phyloP scores from a whole-genome alignment of 2,888 invertebrate species.

The Hoplodrina ambigua region DNA sequence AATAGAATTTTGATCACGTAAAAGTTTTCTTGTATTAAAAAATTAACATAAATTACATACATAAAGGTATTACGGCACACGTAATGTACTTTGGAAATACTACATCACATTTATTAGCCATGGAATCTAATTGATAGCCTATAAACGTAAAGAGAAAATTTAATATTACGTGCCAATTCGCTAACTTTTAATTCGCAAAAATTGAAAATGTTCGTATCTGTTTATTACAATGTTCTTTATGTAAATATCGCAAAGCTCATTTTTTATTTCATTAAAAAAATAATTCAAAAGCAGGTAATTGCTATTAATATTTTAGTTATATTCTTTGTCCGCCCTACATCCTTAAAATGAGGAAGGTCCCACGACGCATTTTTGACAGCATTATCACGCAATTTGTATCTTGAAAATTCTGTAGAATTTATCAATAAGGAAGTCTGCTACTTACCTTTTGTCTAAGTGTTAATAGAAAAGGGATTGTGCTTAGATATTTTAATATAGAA shows the following conservation, averaged over 20 bases:
- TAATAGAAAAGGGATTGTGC: background rate
- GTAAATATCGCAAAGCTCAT: background rate
- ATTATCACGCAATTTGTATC: constrained; percentile 6
- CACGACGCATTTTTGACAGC: background rate
- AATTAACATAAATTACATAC: constrained; percentile 9
- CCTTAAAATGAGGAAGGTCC: background rate
- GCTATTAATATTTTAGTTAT: background rate
- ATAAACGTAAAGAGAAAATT: constrained; percentile 30
- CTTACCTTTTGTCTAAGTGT: background rate
- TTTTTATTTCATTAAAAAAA: background rate
- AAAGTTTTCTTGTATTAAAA: constrained; percentile 5
- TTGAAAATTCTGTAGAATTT: constrained; percentile 16
- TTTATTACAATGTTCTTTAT: constrained; percentile 5
- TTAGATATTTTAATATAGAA: background rate
- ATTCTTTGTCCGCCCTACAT: background rate
- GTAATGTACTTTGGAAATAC: constrained; percentile 25
- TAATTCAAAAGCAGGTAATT: background rate
- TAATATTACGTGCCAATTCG: background rate
- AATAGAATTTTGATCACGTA: background rate
- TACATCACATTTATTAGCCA: constrained; percentile 57
- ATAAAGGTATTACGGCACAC: constrained; percentile 3
- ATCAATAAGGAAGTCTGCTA: background rate
- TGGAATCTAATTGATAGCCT: constrained; percentile 43
- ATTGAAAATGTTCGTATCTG: constrained; percentile 18
- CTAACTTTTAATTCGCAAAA: background rate